Evolutionary conservation across 2,113 vertebrate species (phyloP), one percentile per base, ranked within the genome.

Genomic region (Helogale parvula): DNA sequence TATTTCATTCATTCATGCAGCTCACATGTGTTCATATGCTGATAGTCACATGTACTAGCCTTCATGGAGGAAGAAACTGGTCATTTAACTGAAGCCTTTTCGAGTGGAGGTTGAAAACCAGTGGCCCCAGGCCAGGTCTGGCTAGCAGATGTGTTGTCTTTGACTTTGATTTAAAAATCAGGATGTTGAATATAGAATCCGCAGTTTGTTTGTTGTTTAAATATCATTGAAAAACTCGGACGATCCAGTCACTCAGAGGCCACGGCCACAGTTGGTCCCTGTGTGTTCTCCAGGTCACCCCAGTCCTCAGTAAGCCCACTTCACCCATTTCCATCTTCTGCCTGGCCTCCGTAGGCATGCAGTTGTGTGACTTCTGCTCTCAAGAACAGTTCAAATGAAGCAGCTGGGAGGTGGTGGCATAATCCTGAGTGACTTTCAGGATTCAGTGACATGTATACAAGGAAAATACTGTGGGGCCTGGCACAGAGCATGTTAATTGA

Each of bases 121-220:
- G 2, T 87, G 38, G 41, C 41, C 60, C 35, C 7, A 15, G 68
- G 68, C 57, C 72, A 68, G 45, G 77, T 77, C 33, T 85, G 16
- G 15, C 54, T 27, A 41, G 45, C 47, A 31, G 8, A 66, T 77
- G 16, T 88, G 60, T 93, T 96, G 93, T 52, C 86, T 91, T 82
- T 68, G 33, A 88, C n/a, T 33, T 85, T 93, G 90, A 57, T 57
- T 81, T 90, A 52, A 85, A 94, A 90, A 52, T 66, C 4, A 81
- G 33, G 16, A 29, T 0, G 10, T 31, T 81, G 50, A 76, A 66
- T 94, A 71, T 88, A 76, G 94, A 95, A 80, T 71, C 65, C 47
- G 45, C 16, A 38, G 23, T 45, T 84, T 77, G 82, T 96, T 52
- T 33, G 41, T 5, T 76, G 41, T 41, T 41, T 41, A 14, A 60